These are phyloP conservation scores for Andrena bucephala DNA, from an alignment of 2,888 invertebrate genomes.

Conservation along the genomic window DNA sequence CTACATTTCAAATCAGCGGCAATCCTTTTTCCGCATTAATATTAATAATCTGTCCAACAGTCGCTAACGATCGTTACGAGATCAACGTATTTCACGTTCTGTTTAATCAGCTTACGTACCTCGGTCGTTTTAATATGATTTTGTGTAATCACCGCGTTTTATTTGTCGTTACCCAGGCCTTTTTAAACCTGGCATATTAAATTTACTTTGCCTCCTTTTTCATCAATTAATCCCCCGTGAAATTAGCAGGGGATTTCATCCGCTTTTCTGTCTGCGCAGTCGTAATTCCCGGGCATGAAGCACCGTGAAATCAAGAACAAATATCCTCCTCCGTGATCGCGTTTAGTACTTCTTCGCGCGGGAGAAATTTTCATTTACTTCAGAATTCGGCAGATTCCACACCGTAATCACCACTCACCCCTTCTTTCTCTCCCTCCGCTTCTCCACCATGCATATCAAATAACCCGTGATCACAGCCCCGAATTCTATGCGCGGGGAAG, in stretches of 20 bases:
- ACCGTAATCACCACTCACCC: not conserved
- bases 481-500: not conserved
- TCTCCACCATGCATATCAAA: not conserved
- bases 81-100: not conserved
- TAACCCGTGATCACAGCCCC: not conserved
- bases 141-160: not conserved
- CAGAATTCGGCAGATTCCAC: not conserved
- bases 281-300: not conserved
- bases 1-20: conserved; percentile 26
- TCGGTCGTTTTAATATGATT: not conserved
- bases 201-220: too few relatives aligned
- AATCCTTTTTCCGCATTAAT: conserved; percentile 13
- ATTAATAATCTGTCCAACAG: conserved; percentile 35
- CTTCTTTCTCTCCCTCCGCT: not conserved
- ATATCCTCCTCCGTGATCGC: not conserved
- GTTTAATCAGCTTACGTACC: too few relatives aligned
- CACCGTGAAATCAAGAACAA: not conserved
- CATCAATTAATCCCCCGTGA: not conserved
- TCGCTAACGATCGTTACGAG: not conserved
- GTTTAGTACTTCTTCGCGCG: not conserved
- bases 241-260: too few relatives aligned
- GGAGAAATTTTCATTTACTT: not conserved
- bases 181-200: not conserved
- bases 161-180: not conserved
- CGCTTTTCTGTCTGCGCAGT: too few relatives aligned